phyloP scores from a whole-genome alignment of 2,888 invertebrate genomes.

The Mythimna loreyi region DNA sequence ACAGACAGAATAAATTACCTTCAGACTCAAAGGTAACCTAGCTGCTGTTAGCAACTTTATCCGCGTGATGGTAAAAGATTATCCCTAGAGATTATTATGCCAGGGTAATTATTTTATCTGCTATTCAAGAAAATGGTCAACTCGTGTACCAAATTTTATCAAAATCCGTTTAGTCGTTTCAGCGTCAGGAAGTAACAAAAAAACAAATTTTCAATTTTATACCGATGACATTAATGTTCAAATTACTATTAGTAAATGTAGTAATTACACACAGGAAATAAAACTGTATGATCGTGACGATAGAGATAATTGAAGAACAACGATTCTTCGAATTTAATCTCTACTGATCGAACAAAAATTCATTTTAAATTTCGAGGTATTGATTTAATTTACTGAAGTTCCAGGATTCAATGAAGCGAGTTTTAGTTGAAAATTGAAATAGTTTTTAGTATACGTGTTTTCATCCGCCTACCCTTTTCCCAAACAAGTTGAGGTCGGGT shows the following conservation, averaged over 20 bases:
- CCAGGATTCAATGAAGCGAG: constrained; percentile 14
- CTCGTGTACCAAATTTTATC: too few relatives aligned
- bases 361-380: not conserved
- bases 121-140: too few relatives aligned
- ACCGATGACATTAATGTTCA: too few relatives aligned
- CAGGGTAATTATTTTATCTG: too few relatives aligned
- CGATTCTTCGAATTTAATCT: not conserved
- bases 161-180: too few relatives aligned
- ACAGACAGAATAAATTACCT: too few relatives aligned
- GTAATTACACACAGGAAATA: constrained; percentile 30
- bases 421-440: constrained; percentile 33
- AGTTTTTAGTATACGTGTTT: constrained; percentile 30
- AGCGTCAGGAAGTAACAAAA: not conserved
- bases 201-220: too few relatives aligned
- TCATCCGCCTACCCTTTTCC: not conserved
- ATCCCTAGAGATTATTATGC: too few relatives aligned
- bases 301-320: constrained; percentile 9
- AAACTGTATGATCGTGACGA: not conserved
- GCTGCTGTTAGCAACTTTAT: too few relatives aligned
- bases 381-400: constrained; percentile 15
- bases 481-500: constrained; percentile 5
- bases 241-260: constrained; percentile 17
- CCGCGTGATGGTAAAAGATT: too few relatives aligned
- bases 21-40: too few relatives aligned
- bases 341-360: not conserved